Evolutionary conservation across 2,888 invertebrate species (phyloP), one percentile per base, ranked within the genome.

Genomic region (Chydorus sphaericus): DNA sequence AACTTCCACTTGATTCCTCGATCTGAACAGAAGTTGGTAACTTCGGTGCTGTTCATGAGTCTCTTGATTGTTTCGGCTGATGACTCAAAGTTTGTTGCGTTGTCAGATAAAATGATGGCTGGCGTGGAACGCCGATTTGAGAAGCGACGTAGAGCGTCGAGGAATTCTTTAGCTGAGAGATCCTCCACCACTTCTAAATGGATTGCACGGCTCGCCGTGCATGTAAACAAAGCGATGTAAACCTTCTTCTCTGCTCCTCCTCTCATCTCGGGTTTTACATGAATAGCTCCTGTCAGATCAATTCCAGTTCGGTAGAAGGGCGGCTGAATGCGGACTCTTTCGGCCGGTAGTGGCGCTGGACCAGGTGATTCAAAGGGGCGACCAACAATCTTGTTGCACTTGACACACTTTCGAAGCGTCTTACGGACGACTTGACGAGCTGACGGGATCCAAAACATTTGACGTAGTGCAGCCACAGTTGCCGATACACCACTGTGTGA

Each of bases 81-180:
- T 23, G 20, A 39, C 18, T 59, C 38, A 44, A 59, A 57, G 28
- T 31, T 59, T 8, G 49, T 57, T 2, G 57, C 59, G 23, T 57
- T 59, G 33, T 54, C 59, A 14, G 50, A 57, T n/a, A 54, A 31
- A 8, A 58, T 44, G 6, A 31, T 37, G 18, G n/a, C 18, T 16
- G 48, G 48, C n/a, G 57, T 18, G n/a, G 57, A 53, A 7, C 57
- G 48, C 26, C 54, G 48, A 8, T 20, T 29, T 8, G 52, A 26
- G 18, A 58, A 58, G 11, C 33, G 52, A 10, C 31, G 18, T 16
- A 56, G 48, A 4, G 57, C 58, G 18, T 53, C 20, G 6, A 57
- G 48, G 31, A 57, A 58, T 18, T 37, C 7, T 31, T 53, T 31
- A 11, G 56, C 38, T n/a, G 48, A 23, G 20, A 58, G 39, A 30